Evolutionary conservation across 2,888 invertebrate species (phyloP).

Genomic region (Lasioglossum villosulum): DNA sequence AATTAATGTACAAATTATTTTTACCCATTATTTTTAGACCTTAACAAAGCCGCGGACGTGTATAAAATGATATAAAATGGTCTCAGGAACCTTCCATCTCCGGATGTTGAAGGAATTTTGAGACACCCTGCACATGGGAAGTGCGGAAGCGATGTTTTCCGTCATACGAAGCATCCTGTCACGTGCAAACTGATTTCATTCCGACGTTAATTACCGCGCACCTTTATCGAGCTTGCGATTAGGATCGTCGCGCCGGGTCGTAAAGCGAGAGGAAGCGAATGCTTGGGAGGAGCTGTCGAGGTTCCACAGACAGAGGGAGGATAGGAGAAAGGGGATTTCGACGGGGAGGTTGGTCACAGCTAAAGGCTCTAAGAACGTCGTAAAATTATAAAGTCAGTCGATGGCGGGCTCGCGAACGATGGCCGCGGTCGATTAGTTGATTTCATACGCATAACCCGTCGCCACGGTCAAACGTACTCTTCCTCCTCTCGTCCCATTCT

Average conservation of each 20-base stretch:
- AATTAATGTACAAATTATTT: too few relatives aligned
- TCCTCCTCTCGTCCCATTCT: slow-evolving; percentile 35
- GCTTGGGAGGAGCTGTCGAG: slow-evolving; percentile 30
- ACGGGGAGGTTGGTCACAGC: slow-evolving; percentile 28
- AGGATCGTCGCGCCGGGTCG: slow-evolving; percentile 75
- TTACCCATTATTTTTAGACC: too few relatives aligned
- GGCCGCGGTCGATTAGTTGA: slow-evolving; percentile 76
- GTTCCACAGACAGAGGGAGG: background rate
- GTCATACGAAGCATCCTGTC: too few relatives aligned
- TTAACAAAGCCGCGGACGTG: too few relatives aligned
- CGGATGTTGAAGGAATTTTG: too few relatives aligned
- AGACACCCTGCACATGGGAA: too few relatives aligned
- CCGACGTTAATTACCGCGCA: slow-evolving; percentile 79
- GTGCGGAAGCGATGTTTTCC: too few relatives aligned
- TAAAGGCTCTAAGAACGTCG: slow-evolving; percentile 70
- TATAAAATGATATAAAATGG: too few relatives aligned
- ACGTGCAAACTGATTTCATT: slow-evolving; percentile 70
- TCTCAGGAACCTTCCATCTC: too few relatives aligned
- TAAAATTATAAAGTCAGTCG: slow-evolving; percentile 80
- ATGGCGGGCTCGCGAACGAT: slow-evolving; percentile 65
- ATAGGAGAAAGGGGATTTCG: background rate
- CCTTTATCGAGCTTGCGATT: slow-evolving; percentile 80
- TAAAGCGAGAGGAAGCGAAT: slow-evolving; percentile 64
- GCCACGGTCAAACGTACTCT: slow-evolving; percentile 41
- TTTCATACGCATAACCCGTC: slow-evolving; percentile 78